Evolutionary conservation across 1,140 invertebrate species (phyloP), one percentile per base, ranked within the genome.

Genomic region (Notospermus geniculatus): DNA sequence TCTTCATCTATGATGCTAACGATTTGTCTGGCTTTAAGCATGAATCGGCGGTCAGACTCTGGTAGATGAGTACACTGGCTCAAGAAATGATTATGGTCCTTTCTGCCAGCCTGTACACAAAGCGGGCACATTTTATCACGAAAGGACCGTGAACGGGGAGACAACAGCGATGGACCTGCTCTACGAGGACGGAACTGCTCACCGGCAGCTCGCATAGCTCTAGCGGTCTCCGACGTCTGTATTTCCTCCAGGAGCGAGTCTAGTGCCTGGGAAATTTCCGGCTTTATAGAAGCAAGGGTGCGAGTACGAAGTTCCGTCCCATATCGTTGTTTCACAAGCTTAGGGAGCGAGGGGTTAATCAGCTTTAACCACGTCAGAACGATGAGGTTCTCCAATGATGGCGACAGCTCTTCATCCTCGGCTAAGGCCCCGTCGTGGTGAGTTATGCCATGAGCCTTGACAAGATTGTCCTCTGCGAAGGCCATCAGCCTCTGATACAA

Each of bases 261-360:
- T 1, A 68, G 22, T n/a, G n/a, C n/a, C n/a, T n/a, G n/a, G n/a
- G n/a, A n/a, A n/a, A n/a, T n/a, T n/a, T n/a, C n/a, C n/a, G 1
- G 60, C 63, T 68, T 63, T 5, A 66, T 22, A 27, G 57, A 57
- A 9, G 63, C 59, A 30, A 68, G 23, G 0, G 59, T 67, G 41
- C 57, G 22, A 15, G 64, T 60, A 2, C 67, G 52, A 1, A 67
- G 28, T 15, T 66, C 68, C 2, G 65, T 62, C 7, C 63, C 67
- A 32, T 30, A 13, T 19, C 29, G 25, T 13, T 60, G 59, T 17
- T 54, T 53, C 2, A 54, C 59, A 17, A 60, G 36, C 29, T 19
- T 54, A 5, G 59, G 59, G 15, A 60, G 29, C 0, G 30, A 27
- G 1, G 28, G 19, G 9, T 60, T 19, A 7, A 25, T 5, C 11